Evolutionary conservation across 1,140 invertebrate genomes (phyloP).

Genomic region (Gonatopus flavifemur): DNA sequence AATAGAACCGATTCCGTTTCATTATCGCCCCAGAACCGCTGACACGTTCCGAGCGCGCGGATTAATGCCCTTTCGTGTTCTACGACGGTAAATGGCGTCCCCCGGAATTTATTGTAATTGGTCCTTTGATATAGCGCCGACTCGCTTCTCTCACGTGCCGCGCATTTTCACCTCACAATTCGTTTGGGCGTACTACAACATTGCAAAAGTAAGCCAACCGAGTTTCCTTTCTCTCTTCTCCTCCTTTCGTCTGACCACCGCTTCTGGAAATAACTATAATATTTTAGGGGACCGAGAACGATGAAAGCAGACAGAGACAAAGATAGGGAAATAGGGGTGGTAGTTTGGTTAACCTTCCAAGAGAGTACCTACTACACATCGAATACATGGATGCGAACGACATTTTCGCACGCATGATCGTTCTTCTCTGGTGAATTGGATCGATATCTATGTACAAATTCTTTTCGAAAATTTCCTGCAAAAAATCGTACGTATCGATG

Average conservation of each 20-base stretch:
- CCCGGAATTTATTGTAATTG: slow-evolving; percentile 44
- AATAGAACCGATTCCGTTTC: slow-evolving; percentile 37
- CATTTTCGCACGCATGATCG: slow-evolving; percentile 1
- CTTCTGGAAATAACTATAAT: slow-evolving; percentile 28
- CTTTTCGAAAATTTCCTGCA: too few species aligned
- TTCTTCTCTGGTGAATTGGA: too few species aligned
- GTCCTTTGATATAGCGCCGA: slow-evolving; percentile 39
- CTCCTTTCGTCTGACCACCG: slow-evolving; percentile 14
- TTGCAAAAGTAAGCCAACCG: too few species aligned
- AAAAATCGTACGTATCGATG: not conserved
- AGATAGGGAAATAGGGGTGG: too few species aligned
- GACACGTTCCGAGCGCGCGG: slow-evolving; percentile 29
- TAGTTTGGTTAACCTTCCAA: slow-evolving; percentile 14
- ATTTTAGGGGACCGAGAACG: slow-evolving; percentile 18
- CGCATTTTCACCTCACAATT: slow-evolving; percentile 17
- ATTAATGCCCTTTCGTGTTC: slow-evolving; percentile 42
- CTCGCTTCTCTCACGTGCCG: slow-evolving; percentile 26
- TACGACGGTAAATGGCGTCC: slow-evolving; percentile 32
- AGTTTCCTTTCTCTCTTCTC: not conserved
- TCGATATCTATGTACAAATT: too few species aligned
- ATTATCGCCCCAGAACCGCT: slow-evolving; percentile 33
- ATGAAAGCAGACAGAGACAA: slow-evolving; percentile 6
- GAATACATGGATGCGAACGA: too few species aligned
- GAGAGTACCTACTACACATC: slow-evolving; percentile 14
- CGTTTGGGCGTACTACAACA: not conserved